phyloP scores from a whole-genome alignment of 2,113 vertebrate genomes.

The Rana temporaria region DNA sequence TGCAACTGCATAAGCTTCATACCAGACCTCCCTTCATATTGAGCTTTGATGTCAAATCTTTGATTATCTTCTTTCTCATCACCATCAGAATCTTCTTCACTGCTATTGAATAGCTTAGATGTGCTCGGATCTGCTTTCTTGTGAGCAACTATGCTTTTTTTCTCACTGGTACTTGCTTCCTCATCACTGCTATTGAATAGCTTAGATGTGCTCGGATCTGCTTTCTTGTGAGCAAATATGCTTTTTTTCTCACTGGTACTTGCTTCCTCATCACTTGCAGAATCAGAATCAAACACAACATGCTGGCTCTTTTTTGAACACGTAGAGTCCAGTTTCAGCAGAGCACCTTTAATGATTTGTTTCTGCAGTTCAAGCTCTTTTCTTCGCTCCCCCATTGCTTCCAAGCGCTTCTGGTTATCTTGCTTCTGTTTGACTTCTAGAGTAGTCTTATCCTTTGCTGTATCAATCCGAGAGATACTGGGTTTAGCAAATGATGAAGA shows the following conservation, averaged over 20 bases:
- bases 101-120: constrained; percentile 82
- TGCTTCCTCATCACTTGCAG: constrained; percentile 63
- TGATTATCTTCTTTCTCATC: constrained; percentile 67
- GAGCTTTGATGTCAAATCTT: constrained; percentile 86
- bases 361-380: constrained; percentile 81
- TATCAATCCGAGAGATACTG: not conserved
- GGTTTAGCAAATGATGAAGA: not conserved
- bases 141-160: constrained; percentile 11
- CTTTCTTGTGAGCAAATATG: constrained; percentile 6
- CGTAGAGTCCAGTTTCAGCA: constrained; percentile 80
- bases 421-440: constrained; percentile 69
- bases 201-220: constrained; percentile 60
- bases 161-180: constrained; percentile 55
- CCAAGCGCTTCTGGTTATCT: constrained; percentile 87
- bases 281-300: constrained; percentile 85
- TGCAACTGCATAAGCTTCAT: constrained; percentile 92
- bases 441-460: not conserved
- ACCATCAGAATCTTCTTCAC: constrained; percentile 75
- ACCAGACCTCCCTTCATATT: constrained; percentile 93
- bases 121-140: constrained; percentile 41
- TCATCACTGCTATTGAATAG: constrained; percentile 78
- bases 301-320: constrained; percentile 76
- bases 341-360: constrained; percentile 84
- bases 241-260: constrained; percentile 51
- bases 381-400: constrained; percentile 83